Percentiles rank a stretch among this genome's conserved stretches.
Evolutionary conservation across 2,113 vertebrate genomes (phyloP).

Genomic region (Petrocephalus zakoni): DNA sequence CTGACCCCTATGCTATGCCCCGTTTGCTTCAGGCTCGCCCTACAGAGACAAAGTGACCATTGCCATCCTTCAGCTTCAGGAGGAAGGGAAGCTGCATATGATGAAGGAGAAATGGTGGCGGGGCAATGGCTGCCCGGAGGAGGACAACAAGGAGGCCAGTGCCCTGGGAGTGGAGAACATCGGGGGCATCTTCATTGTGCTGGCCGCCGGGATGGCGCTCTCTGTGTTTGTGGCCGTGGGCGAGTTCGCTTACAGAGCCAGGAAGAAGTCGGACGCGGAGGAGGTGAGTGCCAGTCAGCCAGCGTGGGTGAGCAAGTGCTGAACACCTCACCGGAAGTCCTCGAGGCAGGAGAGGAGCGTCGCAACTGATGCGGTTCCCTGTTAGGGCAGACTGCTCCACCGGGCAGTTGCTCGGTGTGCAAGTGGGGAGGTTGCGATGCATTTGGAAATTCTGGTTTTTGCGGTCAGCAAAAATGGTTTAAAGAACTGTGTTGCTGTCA

Average conservation of each 20-base stretch:
- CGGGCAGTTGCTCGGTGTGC: too few relatives aligned
- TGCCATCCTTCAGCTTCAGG: constrained; percentile 94
- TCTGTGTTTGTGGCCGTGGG: constrained; percentile 95
- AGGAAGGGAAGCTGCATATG: constrained; percentile 94
- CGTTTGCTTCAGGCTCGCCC: constrained; percentile 71
- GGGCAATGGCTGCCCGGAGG: constrained; percentile 89
- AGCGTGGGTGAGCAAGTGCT: constrained; percentile 2
- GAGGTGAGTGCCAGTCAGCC: constrained; percentile 69
- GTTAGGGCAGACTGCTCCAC: background rate
- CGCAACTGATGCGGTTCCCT: background rate
- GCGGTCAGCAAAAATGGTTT: background rate
- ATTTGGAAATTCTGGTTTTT: background rate
- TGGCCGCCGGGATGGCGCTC: constrained; percentile 88
- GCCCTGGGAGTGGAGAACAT: constrained; percentile 94
- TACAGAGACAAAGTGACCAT: constrained; percentile 95
- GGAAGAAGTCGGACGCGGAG: constrained; percentile 83
- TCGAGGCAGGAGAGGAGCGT: background rate
- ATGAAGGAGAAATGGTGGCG: constrained; percentile 99
- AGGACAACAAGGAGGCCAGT: constrained; percentile 90
- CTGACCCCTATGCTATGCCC: background rate
- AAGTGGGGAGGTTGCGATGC: background rate
- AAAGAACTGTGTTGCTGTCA: background rate
- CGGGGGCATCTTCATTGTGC: constrained; percentile 95
- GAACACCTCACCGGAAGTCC: background rate
- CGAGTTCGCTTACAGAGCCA: constrained; percentile 90